Evolutionary conservation across 1,140 invertebrate species (phyloP).

Genomic region (Temnothorax curvispinosus): DNA sequence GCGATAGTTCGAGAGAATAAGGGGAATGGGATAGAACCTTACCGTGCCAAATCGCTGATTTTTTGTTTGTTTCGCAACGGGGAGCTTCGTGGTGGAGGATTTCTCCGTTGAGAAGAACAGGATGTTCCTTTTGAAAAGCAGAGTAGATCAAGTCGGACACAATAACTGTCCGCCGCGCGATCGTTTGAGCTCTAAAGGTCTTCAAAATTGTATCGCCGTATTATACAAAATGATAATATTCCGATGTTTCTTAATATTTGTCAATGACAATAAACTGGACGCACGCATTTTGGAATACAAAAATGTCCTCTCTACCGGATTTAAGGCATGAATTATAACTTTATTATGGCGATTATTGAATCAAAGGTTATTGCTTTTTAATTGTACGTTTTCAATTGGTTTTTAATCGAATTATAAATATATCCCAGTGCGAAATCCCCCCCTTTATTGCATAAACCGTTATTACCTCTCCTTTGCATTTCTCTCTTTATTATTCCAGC

Average conservation of each 20-base stretch:
- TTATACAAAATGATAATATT: background rate
- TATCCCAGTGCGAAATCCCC: conserved; percentile 17
- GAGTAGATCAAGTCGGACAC: background rate
- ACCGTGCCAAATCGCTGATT: background rate
- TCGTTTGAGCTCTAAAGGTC: background rate
- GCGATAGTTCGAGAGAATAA: background rate
- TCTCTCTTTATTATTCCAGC: conserved; percentile 54
- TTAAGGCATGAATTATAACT: conserved; percentile 11
- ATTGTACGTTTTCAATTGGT: conserved; percentile 46
- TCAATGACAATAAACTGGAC: background rate
- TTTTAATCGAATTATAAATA: conserved; percentile 54
- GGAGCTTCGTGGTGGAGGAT: background rate
- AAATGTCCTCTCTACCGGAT: background rate
- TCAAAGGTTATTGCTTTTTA: conserved; percentile 47
- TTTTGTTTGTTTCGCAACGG: conserved; percentile 4
- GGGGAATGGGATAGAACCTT: background rate
- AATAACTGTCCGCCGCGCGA: background rate
- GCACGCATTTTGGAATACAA: background rate
- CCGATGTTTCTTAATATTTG: background rate
- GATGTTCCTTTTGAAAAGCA: background rate
- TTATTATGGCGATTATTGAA: conserved; percentile 45
- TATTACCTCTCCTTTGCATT: conserved; percentile 51
- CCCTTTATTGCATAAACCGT: conserved; percentile 30
- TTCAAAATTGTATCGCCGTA: background rate
- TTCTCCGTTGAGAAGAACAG: background rate